Percentiles rank a stretch among this genome's conserved stretches.
phyloP scores from a whole-genome alignment of 2,797 vertebrate genomes.

The Acanthiza pusilla region DNA sequence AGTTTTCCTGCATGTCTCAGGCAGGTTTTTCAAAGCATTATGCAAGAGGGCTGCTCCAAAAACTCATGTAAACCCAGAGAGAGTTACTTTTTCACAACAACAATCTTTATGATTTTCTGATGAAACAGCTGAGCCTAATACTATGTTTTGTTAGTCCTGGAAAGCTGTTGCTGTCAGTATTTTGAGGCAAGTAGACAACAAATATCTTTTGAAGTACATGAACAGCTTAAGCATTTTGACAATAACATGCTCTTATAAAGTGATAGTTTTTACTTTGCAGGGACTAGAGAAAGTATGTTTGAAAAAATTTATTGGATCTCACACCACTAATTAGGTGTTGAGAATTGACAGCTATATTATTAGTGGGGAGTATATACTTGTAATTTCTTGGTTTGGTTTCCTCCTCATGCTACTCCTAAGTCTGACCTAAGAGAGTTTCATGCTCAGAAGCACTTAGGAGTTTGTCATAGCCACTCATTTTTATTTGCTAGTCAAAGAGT shows the following conservation, averaged over 20 bases:
- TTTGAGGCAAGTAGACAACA: neutral
- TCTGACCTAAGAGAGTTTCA: neutral
- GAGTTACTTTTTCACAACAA: neutral
- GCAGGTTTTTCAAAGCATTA: neutral
- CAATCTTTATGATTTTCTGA: neutral
- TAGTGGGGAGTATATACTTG: neutral
- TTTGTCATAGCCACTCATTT: neutral
- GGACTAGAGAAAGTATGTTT: neutral
- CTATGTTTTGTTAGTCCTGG: neutral
- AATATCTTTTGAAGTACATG: neutral
- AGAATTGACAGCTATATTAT: neutral
- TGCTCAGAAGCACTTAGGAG: neutral
- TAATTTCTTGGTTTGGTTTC: neutral
- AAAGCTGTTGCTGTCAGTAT: neutral
- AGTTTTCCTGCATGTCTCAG: neutral
- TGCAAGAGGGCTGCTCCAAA: neutral
- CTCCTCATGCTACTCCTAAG: neutral
- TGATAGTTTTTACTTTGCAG: neutral
- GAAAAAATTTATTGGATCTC: neutral
- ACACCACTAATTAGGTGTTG: neutral
- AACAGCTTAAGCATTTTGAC: neutral
- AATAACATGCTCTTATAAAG: neutral
- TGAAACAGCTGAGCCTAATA: neutral
- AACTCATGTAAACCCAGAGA: neutral
- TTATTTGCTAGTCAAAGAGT: neutral